Conservation (phyloP, 2,888 invertebrate genomes). For the Alcis repandata region DNA sequence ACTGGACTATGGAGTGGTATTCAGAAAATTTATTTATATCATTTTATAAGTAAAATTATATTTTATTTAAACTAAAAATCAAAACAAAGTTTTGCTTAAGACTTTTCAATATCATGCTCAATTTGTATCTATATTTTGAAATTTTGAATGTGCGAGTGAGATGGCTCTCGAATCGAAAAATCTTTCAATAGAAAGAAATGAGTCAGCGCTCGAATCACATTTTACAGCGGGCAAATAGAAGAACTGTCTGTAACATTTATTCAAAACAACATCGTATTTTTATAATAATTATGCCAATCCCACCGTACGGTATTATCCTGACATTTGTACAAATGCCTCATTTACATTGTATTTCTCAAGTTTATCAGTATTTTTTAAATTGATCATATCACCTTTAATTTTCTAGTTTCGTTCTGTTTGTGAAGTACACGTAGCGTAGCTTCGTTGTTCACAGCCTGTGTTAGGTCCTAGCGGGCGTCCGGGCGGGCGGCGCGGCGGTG, state of each 20-base stretch:
- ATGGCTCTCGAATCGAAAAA: background rate
- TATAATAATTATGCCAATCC: constrained; percentile 6
- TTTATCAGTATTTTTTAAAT: background rate
- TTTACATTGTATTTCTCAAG: background rate
- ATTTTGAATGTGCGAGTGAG: background rate
- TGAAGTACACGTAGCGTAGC: background rate
- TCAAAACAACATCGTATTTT: background rate
- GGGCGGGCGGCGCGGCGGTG: background rate
- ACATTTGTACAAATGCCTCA: constrained; percentile 23
- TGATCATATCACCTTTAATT: background rate
- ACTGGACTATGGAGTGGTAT: too few species aligned
- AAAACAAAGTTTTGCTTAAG: too few species aligned
- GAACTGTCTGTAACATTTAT: background rate
- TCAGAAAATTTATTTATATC: too few species aligned
- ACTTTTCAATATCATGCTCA: background rate
- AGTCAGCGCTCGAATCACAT: constrained; percentile 2
- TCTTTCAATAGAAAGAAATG: background rate
- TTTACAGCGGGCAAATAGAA: background rate
- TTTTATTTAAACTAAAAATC: too few species aligned
- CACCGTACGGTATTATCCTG: constrained; percentile 27
- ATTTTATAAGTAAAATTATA: too few species aligned
- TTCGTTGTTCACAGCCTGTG: background rate
- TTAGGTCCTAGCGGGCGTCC: background rate
- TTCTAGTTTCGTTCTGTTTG: background rate
- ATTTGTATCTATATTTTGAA: too few species aligned